Evolutionary conservation across 2,888 invertebrate genomes (phyloP), one percentile per base, ranked within the genome.

Genomic region (Eupithecia vulgata): DNA sequence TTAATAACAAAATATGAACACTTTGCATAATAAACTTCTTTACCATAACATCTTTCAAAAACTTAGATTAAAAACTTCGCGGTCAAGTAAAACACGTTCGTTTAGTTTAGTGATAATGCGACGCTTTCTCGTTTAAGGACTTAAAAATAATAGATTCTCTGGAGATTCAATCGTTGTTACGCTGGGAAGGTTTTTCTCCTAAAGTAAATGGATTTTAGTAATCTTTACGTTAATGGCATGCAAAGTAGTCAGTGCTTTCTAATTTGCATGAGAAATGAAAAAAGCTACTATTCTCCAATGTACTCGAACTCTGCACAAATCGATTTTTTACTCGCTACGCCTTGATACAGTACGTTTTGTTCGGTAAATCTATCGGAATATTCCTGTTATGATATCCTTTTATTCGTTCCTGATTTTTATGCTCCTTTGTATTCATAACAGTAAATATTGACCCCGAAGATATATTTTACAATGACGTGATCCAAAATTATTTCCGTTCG

Each of bases 201-300:
- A 40, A 75, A 57, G 69, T 72, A 65, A 72, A 75, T 75, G 70
- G 70, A 70, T 70, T 75, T 61, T 45, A 65, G 67, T 72, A 72
- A 74, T 72, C 72, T 74, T 74, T 61, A 71, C 71, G 65, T 59
- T 74, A 74, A 74, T 74, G 66, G 71, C 69, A 74, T 69, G 48
- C 68, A 69, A 74, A 71, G 52, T 71, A 61, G 59, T 40, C 25
- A 64, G 52, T 59, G 34, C 48, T 62, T 57, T 59, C 37, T 6
- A 25, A 57, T 65, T 66, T 40, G 40, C 59, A 65, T 68, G 65
- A 64, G 42, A 34, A 57, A 57, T 25, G 12, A 57, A 57, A 25
- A 57, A 57, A 21, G 52, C 52, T 52, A 25, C 25, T 57, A 57
- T 21, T 57, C 25, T 57, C 57, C 57, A 57, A 57, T 57, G 52